Percentiles rank a stretch among this genome's conserved stretches.
phyloP scores from a whole-genome alignment of 2,113 vertebrate genomes.

The Misgurnus mizolepis region DNA sequence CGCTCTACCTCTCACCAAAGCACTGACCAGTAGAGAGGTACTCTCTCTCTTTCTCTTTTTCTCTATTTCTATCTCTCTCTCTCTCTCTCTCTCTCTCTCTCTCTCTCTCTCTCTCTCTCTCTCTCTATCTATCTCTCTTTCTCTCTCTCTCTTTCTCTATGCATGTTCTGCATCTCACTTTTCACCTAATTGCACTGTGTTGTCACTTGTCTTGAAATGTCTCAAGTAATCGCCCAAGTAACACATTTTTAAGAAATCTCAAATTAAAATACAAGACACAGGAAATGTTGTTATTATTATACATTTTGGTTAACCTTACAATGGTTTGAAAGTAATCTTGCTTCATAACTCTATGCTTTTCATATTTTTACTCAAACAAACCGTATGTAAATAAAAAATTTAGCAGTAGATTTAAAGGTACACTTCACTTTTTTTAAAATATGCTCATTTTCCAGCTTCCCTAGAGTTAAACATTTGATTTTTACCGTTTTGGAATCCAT shows the following conservation, averaged over 20 bases:
- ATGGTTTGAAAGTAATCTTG: too few relatives aligned
- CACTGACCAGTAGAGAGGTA: slow-evolving; percentile 99
- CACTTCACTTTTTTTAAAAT: too few relatives aligned
- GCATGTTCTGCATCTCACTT: slow-evolving; percentile 35
- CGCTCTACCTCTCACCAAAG: slow-evolving; percentile 96
- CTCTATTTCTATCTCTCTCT: slow-evolving; percentile 51
- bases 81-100: slow-evolving; percentile 36
- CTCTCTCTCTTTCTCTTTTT: slow-evolving; percentile 63
- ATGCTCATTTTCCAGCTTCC: too few relatives aligned
- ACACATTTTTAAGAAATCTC: not conserved
- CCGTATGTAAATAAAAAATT: too few relatives aligned
- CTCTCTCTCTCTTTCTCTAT: slow-evolving; percentile 30
- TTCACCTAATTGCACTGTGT: slow-evolving; percentile 3
- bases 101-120: slow-evolving; percentile 44
- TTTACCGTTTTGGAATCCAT: too few relatives aligned
- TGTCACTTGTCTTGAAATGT: slow-evolving; percentile 10
- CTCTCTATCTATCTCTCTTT: slow-evolving; percentile 31
- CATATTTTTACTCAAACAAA: too few relatives aligned
- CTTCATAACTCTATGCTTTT: too few relatives aligned
- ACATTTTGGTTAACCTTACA: too few relatives aligned
- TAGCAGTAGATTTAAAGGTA: too few relatives aligned
- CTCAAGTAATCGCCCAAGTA: not conserved
- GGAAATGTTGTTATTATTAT: too few relatives aligned
- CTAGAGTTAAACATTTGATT: too few relatives aligned
- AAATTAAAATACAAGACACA: too few relatives aligned